Evolutionary conservation across 2,113 vertebrate species (phyloP), one percentile per base, ranked within the genome.

Genomic region (Forbesichthys agassizii): DNA sequence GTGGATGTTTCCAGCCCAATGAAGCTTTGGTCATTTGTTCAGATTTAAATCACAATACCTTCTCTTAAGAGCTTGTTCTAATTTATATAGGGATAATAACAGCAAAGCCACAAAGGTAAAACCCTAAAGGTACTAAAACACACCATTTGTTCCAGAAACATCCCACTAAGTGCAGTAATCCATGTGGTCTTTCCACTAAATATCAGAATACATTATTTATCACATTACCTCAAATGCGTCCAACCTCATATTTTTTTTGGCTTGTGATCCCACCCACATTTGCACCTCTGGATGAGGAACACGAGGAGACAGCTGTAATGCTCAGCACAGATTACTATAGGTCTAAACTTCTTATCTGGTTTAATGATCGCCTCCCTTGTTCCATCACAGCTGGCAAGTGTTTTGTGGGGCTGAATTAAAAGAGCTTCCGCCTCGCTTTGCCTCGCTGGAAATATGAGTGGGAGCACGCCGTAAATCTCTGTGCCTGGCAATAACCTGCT

Each of bases 381-480:
- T 80, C 71, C 68, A 75, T 83, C 69, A 36, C 74, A 79, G 77
- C 69, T 80, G 73, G 68, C 73, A 64, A 78, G 75, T 66, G 78
- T 74, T 80, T 74, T 76, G 66, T 14, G 65, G 46, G 59, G 52
- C 68, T 73, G n/a, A 73, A 74, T 16, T 60, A 53, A 74, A 68
- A 81, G 64, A 5, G 36, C 64, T 74, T 81, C 58, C 0, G 42
- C 71, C 61, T 80, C 62, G 47, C 36, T 80, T 64, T 75, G 68
- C 73, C 68, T 79, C 69, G 33, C 68, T 63, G 52, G 16, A 81
- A 79, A 80, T 79, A 78, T 63, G 82, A 82, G 61, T 2, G 10
- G 70, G 63, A 82, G 75, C 70, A 62, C 67, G 55, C 69, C 62
- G 71, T 81, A 73, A 86, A 89, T 89, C 77, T 78, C 20, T 53